Base-by-base conservation (phyloP, 2,888 invertebrate species). In the Hypsopygia costalis region DNA sequence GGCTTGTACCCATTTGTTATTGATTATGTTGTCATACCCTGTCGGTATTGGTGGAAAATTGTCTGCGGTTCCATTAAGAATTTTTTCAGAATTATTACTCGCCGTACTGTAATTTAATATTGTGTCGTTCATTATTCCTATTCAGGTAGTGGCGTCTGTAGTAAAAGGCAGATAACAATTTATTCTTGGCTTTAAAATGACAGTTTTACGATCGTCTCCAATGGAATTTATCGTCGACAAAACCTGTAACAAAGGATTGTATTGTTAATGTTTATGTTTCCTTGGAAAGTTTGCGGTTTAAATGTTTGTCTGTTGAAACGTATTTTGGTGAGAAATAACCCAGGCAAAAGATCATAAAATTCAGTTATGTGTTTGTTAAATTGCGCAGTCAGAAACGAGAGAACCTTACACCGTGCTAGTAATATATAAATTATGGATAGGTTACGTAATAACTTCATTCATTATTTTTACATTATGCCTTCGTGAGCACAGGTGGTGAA, bases 1-100 rank as follows among this genome's bases (percentile, higher is more conserved):
- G 8, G 92, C 90, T 76, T 95, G 95, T 11, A 95, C 91, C 41
- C 90, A 83, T 55, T 91, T 90, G 71, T 93, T 91, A 53, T 93
- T 91, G 40, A 94, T 93, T 36, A 93, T 83, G 63, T 92, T 86
- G 34, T 81, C 79, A 41, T 69, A 67, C 7, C 62, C 67, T 25
- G 58, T 58, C 8, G 59, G 50, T n/a, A 55, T 37, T 0, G 69
- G 62, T n/a, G 58, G 54, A 39, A 68, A 49, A 51, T 53, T 58
- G 44, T 49, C 57, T 37, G 54, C 51, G 45, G 72, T 68, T 45
- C 51, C 52, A 46, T 81, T 82, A 7, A 49, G 48, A 11, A 67
- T 55, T 52, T 62, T 71, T 25, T 68, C 72, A 16, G 67, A 58
- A 16, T 55, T 52, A 55, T 70, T 62, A 32, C 58, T 66, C 22